These are phyloP conservation scores for Columbina picui DNA, from an alignment of 2,113 vertebrate species.

Conservation along the genomic window DNA sequence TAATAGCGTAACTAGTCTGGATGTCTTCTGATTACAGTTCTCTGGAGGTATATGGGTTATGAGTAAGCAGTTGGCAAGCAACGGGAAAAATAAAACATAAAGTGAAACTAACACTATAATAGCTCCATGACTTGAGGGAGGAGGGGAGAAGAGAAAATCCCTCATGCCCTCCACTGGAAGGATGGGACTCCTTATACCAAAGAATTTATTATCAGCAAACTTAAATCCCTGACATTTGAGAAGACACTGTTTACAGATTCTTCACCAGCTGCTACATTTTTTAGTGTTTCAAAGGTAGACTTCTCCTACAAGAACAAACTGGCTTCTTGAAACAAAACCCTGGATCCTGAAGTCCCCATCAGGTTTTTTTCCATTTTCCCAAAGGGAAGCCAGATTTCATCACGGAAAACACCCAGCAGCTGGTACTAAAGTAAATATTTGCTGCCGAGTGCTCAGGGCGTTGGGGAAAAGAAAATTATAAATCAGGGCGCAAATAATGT, in stretches of 20 bases:
- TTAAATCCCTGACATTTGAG: not conserved
- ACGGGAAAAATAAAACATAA: slow-evolving; percentile 11
- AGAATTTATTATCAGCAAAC: not conserved
- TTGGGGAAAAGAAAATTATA: not conserved
- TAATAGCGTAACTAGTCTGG: slow-evolving; percentile 12
- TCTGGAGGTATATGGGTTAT: not conserved
- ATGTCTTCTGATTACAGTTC: slow-evolving; percentile 31
- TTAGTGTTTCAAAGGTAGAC: not conserved
- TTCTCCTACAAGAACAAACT: not conserved
- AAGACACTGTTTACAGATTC: not conserved
- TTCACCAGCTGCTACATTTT: not conserved
- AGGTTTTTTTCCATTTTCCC: not conserved
- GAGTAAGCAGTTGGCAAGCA: slow-evolving; percentile 53
- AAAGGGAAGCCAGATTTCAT: not conserved
- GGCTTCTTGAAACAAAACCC: not conserved
- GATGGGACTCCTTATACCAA: not conserved
- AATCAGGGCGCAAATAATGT: not conserved
- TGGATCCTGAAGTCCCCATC: not conserved
- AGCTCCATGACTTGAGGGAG: not conserved
- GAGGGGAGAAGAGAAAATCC: not conserved
- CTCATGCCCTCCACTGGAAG: not conserved
- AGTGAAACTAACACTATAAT: not conserved
- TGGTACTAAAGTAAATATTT: slow-evolving; percentile 35
- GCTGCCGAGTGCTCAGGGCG: not conserved
- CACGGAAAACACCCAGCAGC: not conserved